Evolutionary conservation across 2,888 invertebrate species (phyloP).

Genomic region (Hipparchia semele): DNA sequence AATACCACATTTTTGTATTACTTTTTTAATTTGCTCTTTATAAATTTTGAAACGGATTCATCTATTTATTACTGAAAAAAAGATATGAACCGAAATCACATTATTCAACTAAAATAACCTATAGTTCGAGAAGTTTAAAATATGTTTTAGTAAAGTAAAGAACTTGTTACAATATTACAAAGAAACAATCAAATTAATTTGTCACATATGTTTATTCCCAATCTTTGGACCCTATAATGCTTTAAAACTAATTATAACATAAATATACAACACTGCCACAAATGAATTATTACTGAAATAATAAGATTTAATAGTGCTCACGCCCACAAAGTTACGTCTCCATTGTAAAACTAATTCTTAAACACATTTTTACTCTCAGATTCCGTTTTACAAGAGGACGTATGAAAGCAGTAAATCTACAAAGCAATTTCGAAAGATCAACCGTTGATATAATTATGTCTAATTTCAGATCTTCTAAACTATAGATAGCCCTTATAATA

Average conservation of each 20-base stretch:
- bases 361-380: conserved; percentile 42
- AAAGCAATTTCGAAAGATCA: conserved; percentile 73
- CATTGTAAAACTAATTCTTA: conserved; percentile 58
- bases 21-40: neutral
- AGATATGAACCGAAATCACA: neutral
- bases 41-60: too few species aligned
- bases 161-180: conserved; percentile 46
- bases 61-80: neutral
- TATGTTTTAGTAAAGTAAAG: neutral
- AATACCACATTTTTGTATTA: too few species aligned
- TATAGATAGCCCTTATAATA: conserved; percentile 60
- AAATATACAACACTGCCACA: conserved; percentile 81
- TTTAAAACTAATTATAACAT: conserved; percentile 85
- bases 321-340: conserved; percentile 48
- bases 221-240: conserved; percentile 89
- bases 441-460: conserved; percentile 63
- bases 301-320: conserved; percentile 57
- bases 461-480: conserved; percentile 67
- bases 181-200: conserved; percentile 71
- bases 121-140: neutral
- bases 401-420: conserved; percentile 64
- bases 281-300: conserved; percentile 60
- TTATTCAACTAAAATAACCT: too few species aligned
- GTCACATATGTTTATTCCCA: conserved; percentile 88
- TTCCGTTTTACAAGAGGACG: conserved; percentile 62